Conservation (phyloP, 2,797 vertebrate genomes). For the Poeciliopsis gracilis region DNA sequence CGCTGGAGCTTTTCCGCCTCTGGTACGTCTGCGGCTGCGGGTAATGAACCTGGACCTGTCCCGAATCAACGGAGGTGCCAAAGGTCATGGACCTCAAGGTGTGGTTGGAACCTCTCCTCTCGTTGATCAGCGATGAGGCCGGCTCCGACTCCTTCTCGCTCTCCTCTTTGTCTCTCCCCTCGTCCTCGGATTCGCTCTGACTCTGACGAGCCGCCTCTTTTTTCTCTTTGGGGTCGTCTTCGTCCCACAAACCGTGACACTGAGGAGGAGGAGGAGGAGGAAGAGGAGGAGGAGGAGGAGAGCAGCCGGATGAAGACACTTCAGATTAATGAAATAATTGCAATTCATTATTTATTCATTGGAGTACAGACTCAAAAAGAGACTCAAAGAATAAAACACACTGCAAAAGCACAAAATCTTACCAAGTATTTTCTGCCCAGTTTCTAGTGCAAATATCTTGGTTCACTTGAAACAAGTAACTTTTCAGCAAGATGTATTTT, state of each 20-base stretch:
- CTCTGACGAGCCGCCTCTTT: slow-evolving; percentile 72
- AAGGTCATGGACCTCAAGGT: slow-evolving; percentile 89
- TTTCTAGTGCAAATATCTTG: too few relatives aligned
- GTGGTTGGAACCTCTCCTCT: slow-evolving; percentile 83
- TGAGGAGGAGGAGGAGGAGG: slow-evolving; percentile 46
- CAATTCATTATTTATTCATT: too few relatives aligned
- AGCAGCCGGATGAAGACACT: neutral
- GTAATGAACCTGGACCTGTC: slow-evolving; percentile 86
- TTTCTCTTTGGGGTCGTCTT: slow-evolving; percentile 83
- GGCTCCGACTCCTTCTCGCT: slow-evolving; percentile 63
- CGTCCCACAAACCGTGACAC: slow-evolving; percentile 98
- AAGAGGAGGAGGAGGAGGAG: neutral
- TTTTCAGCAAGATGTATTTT: too few relatives aligned
- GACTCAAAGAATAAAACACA: too few relatives aligned
- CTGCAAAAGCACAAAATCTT: too few relatives aligned
- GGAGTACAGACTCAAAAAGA: too few relatives aligned
- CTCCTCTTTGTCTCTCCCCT: slow-evolving; percentile 61
- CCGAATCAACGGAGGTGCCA: slow-evolving; percentile 86
- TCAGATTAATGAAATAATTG: neutral
- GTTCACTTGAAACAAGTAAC: too few relatives aligned
- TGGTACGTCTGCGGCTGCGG: slow-evolving; percentile 86
- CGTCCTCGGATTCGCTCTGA: slow-evolving; percentile 86
- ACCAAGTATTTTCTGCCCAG: too few relatives aligned
- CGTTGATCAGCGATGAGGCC: slow-evolving; percentile 66
- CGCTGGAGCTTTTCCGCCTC: slow-evolving; percentile 89